Evolutionary conservation across 1,140 invertebrate species (phyloP).

Genomic region (Heliothis virescens): DNA sequence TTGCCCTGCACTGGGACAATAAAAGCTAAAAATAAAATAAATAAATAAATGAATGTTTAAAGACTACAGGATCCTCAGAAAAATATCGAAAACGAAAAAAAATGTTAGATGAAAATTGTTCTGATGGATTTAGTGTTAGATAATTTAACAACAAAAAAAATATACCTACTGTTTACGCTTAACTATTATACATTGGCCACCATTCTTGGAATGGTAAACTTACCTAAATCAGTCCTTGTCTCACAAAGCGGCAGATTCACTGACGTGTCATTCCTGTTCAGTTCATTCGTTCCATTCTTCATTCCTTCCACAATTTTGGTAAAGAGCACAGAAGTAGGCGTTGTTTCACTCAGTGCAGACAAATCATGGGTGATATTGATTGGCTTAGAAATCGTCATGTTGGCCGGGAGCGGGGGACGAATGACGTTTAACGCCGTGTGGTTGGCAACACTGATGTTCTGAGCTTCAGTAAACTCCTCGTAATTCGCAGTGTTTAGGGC

Average conservation of each 20-base stretch:
- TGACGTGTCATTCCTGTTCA: conserved; percentile 64
- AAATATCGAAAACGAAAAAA: too few relatives aligned
- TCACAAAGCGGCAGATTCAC: conserved; percentile 68
- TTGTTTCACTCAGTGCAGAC: background rate
- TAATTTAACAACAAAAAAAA: too few relatives aligned
- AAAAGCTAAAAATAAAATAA: too few relatives aligned
- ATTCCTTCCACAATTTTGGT: conserved; percentile 72
- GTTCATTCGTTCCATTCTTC: conserved; percentile 69
- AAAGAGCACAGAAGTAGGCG: conserved; percentile 65
- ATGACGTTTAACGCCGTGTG: conserved; percentile 39
- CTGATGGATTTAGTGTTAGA: too few relatives aligned
- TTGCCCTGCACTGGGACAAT: too few relatives aligned
- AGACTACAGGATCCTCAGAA: too few relatives aligned
- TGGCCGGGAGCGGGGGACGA: conserved; percentile 17
- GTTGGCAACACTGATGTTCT: conserved; percentile 44
- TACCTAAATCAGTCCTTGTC: conserved; percentile 76
- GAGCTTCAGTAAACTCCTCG: conserved; percentile 44
- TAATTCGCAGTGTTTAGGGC: background rate
- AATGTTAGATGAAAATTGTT: too few relatives aligned
- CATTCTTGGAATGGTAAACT: conserved; percentile 14
- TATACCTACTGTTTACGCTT: too few relatives aligned
- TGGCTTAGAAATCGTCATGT: conserved; percentile 61
- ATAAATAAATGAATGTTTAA: too few relatives aligned
- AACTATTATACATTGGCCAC: too few relatives aligned
- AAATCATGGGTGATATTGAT: conserved; percentile 35